Base-by-base conservation (phyloP, 2,113 vertebrate genomes). In the Gulo gulo region DNA sequence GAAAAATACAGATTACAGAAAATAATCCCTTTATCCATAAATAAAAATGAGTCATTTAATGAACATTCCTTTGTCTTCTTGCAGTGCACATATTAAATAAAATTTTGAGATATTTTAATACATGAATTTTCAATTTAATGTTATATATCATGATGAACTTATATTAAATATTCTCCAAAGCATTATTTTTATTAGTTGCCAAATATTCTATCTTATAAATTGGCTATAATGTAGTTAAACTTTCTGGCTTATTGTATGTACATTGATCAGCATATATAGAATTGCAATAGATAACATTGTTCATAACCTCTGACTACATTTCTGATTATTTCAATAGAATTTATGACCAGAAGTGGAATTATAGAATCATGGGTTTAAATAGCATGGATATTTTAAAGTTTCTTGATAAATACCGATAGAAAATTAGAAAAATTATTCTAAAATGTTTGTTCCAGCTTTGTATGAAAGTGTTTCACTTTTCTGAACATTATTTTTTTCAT, bases 111-210 rank as follows among this genome's bases (percentile, higher is more conserved):
- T 31, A 88, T 82, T 71, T 96, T 45, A 79, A 79, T 63, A 59
- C 36, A 15, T 90, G 59, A 93, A 71, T 15, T 86, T 89, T 81
- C 84, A 87, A 45, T 36, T 97, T 91, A 94, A 86, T 90, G 24
- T 80, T 81, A 23, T 39, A 45, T 16, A 61, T 94, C 73, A 18
- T 96, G 21, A 90, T 10, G 39, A 42, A 20, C 81, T 92, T 91
- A 14, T 91, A 82, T 59, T 7, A 39, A 85, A 71, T 69, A 96
- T 42, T 88, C 15, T 90, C 24, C 20, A 90, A 92, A 92, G 4
- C 47, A 47, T 85, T 86, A 85, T 71, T 73, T 94, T 88, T 42
- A 92, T 42, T 95, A 95, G 15, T 89, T 71, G 50, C 50, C 34
- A 47, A 84, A 42, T 92, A 89, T 36, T 36, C n/a, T 84, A 36